Evolutionary conservation across 1,140 invertebrate species (phyloP).

Genomic region (Bathynomus jamesi): DNA sequence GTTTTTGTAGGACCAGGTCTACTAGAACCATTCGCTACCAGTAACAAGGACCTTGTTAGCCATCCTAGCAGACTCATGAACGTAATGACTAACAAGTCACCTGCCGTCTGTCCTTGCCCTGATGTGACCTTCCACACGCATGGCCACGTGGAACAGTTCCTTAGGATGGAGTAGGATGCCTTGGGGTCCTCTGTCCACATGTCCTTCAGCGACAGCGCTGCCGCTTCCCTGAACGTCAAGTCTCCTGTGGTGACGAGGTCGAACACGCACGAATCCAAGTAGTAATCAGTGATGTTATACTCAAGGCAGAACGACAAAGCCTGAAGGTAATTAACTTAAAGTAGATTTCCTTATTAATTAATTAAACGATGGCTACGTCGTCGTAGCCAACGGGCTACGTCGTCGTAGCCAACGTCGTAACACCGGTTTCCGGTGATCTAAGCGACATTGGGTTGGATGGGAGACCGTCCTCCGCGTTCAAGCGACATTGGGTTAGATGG

Average conservation of each 20-base stretch:
- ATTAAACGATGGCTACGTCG: conserved; percentile 45
- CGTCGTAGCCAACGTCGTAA: conserved; percentile 43
- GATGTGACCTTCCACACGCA: conserved; percentile 25
- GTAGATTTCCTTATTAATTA: conserved; percentile 45
- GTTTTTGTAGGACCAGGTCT: too few relatives aligned
- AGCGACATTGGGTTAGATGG: too few relatives aligned
- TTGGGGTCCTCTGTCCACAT: conserved; percentile 43
- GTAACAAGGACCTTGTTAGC: too few relatives aligned
- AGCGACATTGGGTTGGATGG: too few relatives aligned
- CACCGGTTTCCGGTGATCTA: too few relatives aligned
- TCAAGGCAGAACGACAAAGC: conserved; percentile 43
- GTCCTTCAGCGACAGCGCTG: conserved; percentile 48
- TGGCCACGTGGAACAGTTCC: conserved; percentile 29
- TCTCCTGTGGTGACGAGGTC: conserved; percentile 52
- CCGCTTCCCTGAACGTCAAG: conserved; percentile 45
- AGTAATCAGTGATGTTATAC: conserved; percentile 48
- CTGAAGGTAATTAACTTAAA: too few relatives aligned
- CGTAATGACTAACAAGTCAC: too few relatives aligned
- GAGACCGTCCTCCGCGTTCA: conserved; percentile 49
- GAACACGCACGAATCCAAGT: conserved; percentile 55
- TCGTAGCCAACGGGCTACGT: conserved; percentile 28
- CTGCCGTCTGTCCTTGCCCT: neutral
- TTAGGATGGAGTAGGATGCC: conserved; percentile 26
- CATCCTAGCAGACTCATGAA: too few relatives aligned
- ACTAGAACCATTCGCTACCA: too few relatives aligned